These are phyloP conservation scores for Gyrodactylus bullatarudis DNA, from an alignment of 1,140 invertebrate genomes.

Conservation along the genomic window DNA sequence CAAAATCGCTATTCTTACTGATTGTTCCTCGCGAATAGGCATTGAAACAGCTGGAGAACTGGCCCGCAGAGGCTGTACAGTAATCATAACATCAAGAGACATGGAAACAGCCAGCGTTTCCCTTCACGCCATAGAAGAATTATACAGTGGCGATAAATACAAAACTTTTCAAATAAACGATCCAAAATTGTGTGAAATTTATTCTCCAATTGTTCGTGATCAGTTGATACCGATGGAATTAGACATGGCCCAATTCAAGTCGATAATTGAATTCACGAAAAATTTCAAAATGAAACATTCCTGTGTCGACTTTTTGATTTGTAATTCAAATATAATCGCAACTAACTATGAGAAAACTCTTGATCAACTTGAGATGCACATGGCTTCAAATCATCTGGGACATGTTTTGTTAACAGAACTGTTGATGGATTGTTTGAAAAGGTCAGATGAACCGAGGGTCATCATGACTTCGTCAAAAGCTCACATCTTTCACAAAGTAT, in stretches of 20 bases:
- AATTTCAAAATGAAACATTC: background rate
- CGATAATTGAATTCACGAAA: background rate
- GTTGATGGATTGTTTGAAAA: conserved; percentile 30
- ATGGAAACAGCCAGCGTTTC: background rate
- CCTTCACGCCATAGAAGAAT: background rate
- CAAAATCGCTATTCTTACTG: background rate
- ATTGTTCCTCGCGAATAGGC: too few relatives aligned
- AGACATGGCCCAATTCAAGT: background rate
- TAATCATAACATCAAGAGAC: background rate
- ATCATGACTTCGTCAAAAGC: conserved; percentile 48
- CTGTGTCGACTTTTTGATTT: conserved; percentile 28
- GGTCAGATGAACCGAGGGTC: conserved; percentile 35
- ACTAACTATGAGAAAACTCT: conserved; percentile 14
- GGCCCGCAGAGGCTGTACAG: background rate
- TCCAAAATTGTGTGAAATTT: background rate
- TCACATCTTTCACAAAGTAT: conserved; percentile 26
- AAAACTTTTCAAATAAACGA: background rate
- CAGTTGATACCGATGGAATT: background rate
- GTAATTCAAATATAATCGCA: conserved; percentile 40
- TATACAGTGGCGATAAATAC: background rate
- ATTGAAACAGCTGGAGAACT: background rate
- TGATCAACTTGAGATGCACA: conserved; percentile 23
- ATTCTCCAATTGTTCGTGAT: background rate
- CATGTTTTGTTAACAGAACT: conserved; percentile 36
- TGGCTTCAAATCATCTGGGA: conserved; percentile 23